phyloP scores from a whole-genome alignment of 2,113 vertebrate genomes.

The Bambusicola thoracicus region DNA sequence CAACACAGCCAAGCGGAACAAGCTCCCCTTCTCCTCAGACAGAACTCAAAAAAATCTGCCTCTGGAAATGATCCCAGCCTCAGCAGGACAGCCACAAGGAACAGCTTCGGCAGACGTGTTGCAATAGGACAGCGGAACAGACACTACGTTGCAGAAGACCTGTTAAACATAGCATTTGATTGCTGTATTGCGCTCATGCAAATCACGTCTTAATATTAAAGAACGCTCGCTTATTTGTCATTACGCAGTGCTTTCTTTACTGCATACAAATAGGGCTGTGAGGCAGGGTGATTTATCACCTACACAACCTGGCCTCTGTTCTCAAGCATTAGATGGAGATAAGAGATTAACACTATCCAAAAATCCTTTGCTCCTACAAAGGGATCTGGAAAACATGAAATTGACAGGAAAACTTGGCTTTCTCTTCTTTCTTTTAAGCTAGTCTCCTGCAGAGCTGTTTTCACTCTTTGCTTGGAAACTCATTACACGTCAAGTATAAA shows the following conservation, averaged over 20 bases:
- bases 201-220: not conserved
- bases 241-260: not conserved
- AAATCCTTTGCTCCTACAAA: not conserved
- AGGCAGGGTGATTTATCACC: not conserved
- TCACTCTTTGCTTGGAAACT: not conserved
- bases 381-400: not conserved
- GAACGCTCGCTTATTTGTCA: not conserved
- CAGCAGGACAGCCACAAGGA: accelerated
- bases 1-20: slow-evolving; percentile 1
- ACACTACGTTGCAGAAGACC: not conserved
- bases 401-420: not conserved
- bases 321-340: not conserved
- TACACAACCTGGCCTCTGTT: not conserved
- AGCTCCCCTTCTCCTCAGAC: not conserved
- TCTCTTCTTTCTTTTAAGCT: not conserved
- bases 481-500: not conserved
- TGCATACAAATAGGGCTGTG: not conserved
- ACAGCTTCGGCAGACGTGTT: not conserved
- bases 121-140: not conserved
- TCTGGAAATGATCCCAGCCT: not conserved
- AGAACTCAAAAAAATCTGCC: not conserved
- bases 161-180: not conserved
- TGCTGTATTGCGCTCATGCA: not conserved
- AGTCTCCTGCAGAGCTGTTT: slow-evolving; percentile 9
- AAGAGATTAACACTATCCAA: not conserved